Conservation (phyloP, 2,113 vertebrate genomes). For the Probosciger aterrimus region DNA sequence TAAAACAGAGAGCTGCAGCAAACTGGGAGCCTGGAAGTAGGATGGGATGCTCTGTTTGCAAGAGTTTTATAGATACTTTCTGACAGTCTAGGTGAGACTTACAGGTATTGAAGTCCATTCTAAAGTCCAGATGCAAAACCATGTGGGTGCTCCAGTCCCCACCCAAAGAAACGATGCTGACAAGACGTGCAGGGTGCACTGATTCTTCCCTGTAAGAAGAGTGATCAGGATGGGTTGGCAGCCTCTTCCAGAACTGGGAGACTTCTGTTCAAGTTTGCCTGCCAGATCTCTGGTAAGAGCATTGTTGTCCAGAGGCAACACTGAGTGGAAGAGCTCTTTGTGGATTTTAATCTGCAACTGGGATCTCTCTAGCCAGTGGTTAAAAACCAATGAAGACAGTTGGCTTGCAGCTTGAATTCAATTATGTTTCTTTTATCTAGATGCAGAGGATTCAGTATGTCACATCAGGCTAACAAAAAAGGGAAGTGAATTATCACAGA, state of each 20-base stretch:
- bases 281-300: neutral
- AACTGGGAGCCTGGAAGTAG: neutral
- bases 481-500: conserved; percentile 6
- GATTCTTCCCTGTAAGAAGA: neutral
- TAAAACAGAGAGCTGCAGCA: neutral
- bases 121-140: neutral
- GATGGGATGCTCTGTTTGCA: neutral
- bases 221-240: neutral
- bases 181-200: neutral
- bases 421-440: neutral
- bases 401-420: conserved; percentile 4
- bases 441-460: neutral
- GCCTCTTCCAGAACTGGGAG: neutral
- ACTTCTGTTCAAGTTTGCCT: neutral
- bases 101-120: neutral
- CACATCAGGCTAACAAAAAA: neutral
- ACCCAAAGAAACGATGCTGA: neutral
- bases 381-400: neutral
- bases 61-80: neutral
- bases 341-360: neutral
- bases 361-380: neutral
- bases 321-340: neutral
- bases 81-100: neutral
- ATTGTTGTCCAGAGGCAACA: neutral
- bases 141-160: neutral